Conservation (phyloP, 2,797 vertebrate genomes). For the Kryptopterus vitreolus region DNA sequence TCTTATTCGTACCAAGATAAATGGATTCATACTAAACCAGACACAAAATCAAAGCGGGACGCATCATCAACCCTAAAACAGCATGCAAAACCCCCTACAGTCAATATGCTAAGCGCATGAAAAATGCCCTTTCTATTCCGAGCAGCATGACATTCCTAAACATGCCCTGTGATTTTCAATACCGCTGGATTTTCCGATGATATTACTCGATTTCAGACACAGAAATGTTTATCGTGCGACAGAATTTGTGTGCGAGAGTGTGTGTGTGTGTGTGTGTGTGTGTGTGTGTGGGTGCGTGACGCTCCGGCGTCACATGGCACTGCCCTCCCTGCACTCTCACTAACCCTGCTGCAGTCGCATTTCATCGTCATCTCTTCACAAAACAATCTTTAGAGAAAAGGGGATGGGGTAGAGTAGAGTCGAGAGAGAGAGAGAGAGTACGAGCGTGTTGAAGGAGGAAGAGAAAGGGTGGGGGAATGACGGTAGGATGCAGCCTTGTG, state of each 20-base stretch:
- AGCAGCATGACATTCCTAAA: constrained; percentile 30
- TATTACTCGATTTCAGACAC: constrained; percentile 17
- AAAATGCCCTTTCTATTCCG: constrained; percentile 30
- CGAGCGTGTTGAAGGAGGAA: too few species aligned
- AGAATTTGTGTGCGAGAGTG: not conserved
- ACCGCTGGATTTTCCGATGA: constrained; percentile 1
- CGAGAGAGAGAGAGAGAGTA: constrained; percentile 50
- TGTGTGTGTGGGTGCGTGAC: constrained; percentile 18
- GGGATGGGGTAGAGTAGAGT: constrained; percentile 57
- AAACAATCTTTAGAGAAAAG: constrained; percentile 80
- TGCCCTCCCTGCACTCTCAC: constrained; percentile 68
- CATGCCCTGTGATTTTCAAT: not conserved
- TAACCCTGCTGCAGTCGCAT: constrained; percentile 78
- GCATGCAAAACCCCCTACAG: constrained; percentile 37
- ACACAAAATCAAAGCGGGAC: constrained; percentile 47
- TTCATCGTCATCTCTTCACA: constrained; percentile 82
- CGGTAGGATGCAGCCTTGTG: constrained; percentile 87
- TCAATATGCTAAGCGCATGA: constrained; percentile 42
- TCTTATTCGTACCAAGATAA: constrained; percentile 40
- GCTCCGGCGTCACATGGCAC: constrained; percentile 37
- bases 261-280: not conserved
- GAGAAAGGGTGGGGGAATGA: constrained; percentile 50
- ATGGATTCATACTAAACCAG: constrained; percentile 41
- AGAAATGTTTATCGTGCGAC: not conserved
- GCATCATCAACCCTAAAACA: constrained; percentile 45